A percentile compares a stretch with the other conserved stretches of the same genome.
These are phyloP conservation scores for Zosterops pallidus DNA, from an alignment of 2,113 vertebrate genomes.

Conservation along the genomic window DNA sequence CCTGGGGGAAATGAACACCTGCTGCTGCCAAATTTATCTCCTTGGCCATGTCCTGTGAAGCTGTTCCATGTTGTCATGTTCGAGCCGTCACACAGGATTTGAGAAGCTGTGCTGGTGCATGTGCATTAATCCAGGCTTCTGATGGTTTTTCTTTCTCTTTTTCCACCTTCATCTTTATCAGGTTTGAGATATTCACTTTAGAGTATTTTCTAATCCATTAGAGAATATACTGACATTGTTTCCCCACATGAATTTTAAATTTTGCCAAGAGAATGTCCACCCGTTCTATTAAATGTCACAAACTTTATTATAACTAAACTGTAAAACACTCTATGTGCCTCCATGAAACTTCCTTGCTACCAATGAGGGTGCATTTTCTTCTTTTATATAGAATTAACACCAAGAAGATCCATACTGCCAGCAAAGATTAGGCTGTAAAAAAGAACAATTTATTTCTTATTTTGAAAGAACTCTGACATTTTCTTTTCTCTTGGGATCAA, in stretches of 20 bases:
- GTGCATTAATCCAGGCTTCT: background rate
- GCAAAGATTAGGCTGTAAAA: background rate
- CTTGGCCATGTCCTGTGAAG: background rate
- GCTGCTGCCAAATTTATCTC: conserved; percentile 17
- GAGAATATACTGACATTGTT: background rate
- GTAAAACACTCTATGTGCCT: background rate
- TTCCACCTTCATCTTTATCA: background rate
- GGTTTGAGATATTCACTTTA: background rate
- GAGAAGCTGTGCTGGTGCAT: background rate
- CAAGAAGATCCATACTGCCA: background rate
- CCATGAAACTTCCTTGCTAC: background rate
- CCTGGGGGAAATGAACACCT: background rate
- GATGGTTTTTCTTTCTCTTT: background rate
- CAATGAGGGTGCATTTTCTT: background rate
- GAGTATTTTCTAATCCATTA: background rate
- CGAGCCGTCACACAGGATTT: background rate
- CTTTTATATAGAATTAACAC: background rate
- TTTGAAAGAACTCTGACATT: background rate
- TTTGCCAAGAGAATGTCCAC: background rate
- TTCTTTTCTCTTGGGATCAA: background rate
- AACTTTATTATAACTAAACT: background rate
- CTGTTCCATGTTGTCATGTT: background rate
- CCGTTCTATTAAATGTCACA: background rate
- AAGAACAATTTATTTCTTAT: background rate
- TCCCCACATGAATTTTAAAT: background rate